These are phyloP conservation scores for Papilio dardanus DNA, from an alignment of 1,140 invertebrate genomes.

Conservation along the genomic window DNA sequence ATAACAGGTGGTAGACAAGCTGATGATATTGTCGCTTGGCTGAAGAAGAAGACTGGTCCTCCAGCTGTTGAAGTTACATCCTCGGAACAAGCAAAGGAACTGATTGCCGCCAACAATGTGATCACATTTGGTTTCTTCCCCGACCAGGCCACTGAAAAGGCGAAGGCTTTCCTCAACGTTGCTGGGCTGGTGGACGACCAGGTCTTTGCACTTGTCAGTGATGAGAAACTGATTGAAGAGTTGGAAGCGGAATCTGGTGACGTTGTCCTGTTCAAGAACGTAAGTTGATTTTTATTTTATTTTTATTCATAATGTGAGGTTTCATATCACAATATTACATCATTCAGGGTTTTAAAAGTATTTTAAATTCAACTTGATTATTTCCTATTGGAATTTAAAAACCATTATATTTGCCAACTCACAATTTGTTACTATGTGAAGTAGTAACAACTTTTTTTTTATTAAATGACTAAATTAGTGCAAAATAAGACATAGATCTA, in stretches of 20 bases:
- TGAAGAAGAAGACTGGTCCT: conserved; percentile 98
- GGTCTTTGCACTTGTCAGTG: conserved; percentile 93
- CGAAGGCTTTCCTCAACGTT: conserved; percentile 92
- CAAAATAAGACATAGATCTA: not conserved
- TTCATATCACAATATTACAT: not conserved
- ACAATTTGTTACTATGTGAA: no score
- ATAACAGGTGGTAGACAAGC: conserved; percentile 92
- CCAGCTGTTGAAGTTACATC: conserved; percentile 89
- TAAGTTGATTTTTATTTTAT: conserved; percentile 70
- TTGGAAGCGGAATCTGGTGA: conserved; percentile 88
- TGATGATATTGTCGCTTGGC: conserved; percentile 96
- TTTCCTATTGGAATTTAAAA: no score
- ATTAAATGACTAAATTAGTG: no score
- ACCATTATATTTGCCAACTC: no score
- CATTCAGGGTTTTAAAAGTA: no score
- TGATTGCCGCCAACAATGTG: conserved; percentile 91
- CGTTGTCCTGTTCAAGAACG: conserved; percentile 95
- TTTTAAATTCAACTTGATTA: no score
- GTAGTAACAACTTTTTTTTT: no score
- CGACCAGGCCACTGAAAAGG: conserved; percentile 89
- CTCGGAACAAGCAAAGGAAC: conserved; percentile 92
- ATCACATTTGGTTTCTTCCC: conserved; percentile 98
- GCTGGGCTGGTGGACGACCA: conserved; percentile 93
- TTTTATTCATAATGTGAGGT: no score
- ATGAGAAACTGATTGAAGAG: conserved; percentile 89